These are phyloP conservation scores for Drosophila differens DNA, from an alignment of 2,888 invertebrate genomes.

Conservation along the genomic window DNA sequence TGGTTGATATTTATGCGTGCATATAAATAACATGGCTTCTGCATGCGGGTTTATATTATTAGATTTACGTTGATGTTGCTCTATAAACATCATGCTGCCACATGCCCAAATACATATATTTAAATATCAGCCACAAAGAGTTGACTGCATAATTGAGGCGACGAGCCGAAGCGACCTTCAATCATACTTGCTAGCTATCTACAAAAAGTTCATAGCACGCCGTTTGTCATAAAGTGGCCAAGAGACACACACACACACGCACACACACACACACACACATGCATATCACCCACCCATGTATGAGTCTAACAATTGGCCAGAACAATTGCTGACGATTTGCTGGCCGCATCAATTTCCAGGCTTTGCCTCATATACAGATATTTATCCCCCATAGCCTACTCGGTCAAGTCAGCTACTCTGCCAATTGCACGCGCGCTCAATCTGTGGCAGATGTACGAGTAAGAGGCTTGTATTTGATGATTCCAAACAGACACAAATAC, in stretches of 20 bases:
- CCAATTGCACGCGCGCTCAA: conserved; percentile 59
- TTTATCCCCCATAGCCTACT: conserved; percentile 7
- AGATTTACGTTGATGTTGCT: conserved; percentile 68
- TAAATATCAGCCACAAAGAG: conserved; percentile 73
- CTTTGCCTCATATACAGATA: conserved; percentile 26
- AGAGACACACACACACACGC: background rate
- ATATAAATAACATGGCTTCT: conserved; percentile 72
- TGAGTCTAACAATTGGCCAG: conserved; percentile 56
- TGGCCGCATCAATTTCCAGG: conserved; percentile 55
- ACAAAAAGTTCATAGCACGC: conserved; percentile 55
- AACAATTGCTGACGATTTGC: conserved; percentile 70
- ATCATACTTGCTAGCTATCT: conserved; percentile 50
- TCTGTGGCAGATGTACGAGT: conserved; percentile 55
- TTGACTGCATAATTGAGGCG: conserved; percentile 71
- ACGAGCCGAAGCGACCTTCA: conserved; percentile 44
- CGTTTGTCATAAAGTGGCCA: conserved; percentile 38
- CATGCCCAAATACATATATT: conserved; percentile 55
- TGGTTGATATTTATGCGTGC: conserved; percentile 69
- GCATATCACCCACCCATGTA: conserved; percentile 3
- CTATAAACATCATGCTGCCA: conserved; percentile 66
- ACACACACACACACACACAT: too few relatives aligned
- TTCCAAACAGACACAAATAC: conserved; percentile 44
- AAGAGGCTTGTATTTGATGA: conserved; percentile 54
- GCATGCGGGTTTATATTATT: conserved; percentile 71
- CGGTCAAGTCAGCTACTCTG: conserved; percentile 15